Evolutionary conservation across 1,140 invertebrate species (phyloP), one percentile per base, ranked within the genome.

Genomic region (Megalopta genalis): DNA sequence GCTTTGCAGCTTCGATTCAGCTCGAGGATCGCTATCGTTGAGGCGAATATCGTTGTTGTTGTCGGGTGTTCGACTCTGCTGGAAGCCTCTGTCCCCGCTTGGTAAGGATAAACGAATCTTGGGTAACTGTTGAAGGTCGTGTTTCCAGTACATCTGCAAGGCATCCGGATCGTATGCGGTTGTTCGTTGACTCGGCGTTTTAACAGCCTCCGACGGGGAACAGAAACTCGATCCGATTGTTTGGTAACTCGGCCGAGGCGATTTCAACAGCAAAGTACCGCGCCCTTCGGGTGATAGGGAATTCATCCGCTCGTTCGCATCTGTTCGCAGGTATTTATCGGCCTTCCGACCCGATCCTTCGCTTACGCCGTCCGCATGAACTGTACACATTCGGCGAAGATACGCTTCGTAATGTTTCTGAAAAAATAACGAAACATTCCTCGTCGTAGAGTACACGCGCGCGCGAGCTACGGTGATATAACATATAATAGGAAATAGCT

Each of bases 331-430:
- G 18, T 63, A 63, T 69, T 37, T 88, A 9, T 84, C 80, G 5
- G 90, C 87, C 12, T 84, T 84, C 68, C 91, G 90, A 84, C 87
- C 91, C 0, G 76, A 83, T 2, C 89, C 71, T 8, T 90, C 88
- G 54, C 87, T 90, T 37, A 91, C 89, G 1, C 85, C 88, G 10
- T 57, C 54, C n/a, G 54, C 21, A n/a, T 82, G 82, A 42, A 77
- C 86, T 2, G 83, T 88, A 8, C 89, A 82, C 0, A 80, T 65
- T 25, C 80, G 81, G n/a, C 87, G 76, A 49, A 92, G 60, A 70
- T 91, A 88, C n/a, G 86, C 69, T 66, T 93, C 91, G 42, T 92
- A 92, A 46, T 92, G 90, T 81, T 91, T 92, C 93, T 93, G 85
- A 39, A 90, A n/a, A 89, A 83, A 60, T 49, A 73, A 64, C 9